These are phyloP conservation scores for Neodiprion virginianus DNA, from an alignment of 1,140 invertebrate species.

Conservation along the genomic window DNA sequence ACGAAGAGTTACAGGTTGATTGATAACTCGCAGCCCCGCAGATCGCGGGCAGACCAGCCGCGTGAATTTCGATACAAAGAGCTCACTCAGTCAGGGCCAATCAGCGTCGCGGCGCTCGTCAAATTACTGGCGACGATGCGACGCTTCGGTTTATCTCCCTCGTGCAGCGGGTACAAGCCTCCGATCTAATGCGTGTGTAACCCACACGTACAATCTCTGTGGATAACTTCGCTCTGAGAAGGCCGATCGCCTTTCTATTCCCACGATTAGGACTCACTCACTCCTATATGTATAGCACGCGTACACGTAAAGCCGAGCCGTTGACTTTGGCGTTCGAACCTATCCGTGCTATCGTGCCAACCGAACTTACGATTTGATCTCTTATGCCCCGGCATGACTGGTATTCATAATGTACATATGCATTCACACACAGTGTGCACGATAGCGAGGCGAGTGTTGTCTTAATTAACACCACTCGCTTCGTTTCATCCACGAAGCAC, in stretches of 20 bases:
- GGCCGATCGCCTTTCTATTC: constrained; percentile 5
- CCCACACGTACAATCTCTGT: neutral
- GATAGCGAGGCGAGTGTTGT: neutral
- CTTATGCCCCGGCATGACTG: neutral
- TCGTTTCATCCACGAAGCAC: too few species aligned
- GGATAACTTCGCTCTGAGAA: neutral
- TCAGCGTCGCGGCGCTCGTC: constrained; percentile 6
- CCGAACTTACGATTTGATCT: neutral
- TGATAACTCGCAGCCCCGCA: neutral
- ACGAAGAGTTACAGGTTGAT: neutral
- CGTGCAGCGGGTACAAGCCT: neutral
- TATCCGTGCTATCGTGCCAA: neutral
- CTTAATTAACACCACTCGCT: constrained; percentile 1
- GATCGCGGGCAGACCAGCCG: neutral
- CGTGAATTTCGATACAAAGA: constrained; percentile 3
- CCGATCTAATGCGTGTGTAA: neutral
- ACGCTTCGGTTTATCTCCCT: neutral
- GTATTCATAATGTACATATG: neutral
- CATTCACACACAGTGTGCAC: neutral
- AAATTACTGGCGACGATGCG: neutral
- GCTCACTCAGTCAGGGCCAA: neutral
- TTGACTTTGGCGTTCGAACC: neutral
- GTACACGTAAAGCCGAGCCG: neutral
- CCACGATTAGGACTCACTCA: neutral
- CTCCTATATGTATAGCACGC: neutral